Evolutionary conservation across 2,888 invertebrate species (phyloP), one percentile per base, ranked within the genome.

Genomic region (Pristionchus japonicus): DNA sequence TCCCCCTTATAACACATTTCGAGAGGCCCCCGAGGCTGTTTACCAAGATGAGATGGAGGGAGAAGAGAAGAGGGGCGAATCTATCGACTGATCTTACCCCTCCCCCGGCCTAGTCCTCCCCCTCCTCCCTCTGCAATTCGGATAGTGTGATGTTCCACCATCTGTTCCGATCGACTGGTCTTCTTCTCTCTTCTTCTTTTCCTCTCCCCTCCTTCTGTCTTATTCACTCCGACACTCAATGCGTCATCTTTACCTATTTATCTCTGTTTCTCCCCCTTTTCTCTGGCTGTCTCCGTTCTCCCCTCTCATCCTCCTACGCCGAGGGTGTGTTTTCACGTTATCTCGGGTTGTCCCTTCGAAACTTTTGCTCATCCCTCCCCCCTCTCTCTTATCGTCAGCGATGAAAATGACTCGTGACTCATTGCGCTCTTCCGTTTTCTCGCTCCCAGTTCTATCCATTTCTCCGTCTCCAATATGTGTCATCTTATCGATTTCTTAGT

Each of bases 361-460:
- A 52, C 52, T 52, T 31, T 83, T 83, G 49, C 82, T 83, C 82
- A 52, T 52, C 82, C 82, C 82, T 52, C 49, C 82, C 31, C 82
- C 49, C 34, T 52, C 23, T 52, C 52, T 83, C 82, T 52, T 83
- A 77, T 77, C 77, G 77, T 77, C 77, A 77, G 40, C 77, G 77
- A 77, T 77, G 77, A 77, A 77, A 77, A 77, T 43, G 77, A 47
- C 77, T 77, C 77, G 43, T 83, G 49, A 52, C 52, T 83, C 82
- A 83, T 83, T 47, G n/a, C 52, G 82, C 49, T 83, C 82, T 52
- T 83, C 82, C 82, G 52, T 83, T 83, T 83, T 52, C 52, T 40
- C 77, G 4, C 40, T 27, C 77, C 27, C 70, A 70, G 70, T 47
- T 77, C 77, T 13, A n/a, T 27, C 40, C n/a, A n/a, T 77, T 34